Conservation (phyloP, 2,888 invertebrate species). For the Furcula furcula region DNA sequence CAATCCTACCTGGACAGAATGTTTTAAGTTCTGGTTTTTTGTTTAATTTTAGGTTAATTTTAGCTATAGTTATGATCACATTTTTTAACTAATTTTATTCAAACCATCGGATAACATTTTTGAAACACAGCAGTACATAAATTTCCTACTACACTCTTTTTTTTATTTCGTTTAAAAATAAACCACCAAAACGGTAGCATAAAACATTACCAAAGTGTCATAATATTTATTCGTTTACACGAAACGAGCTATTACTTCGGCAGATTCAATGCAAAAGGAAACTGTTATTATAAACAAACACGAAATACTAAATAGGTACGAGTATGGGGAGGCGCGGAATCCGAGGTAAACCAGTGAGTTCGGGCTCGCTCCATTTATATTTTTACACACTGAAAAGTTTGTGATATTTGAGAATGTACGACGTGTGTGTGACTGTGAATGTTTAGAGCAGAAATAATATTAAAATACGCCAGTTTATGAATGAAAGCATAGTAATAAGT, state of each 20-base stretch:
- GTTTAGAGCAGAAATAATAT: conserved; percentile 25
- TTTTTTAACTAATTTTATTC: no score
- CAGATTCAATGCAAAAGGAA: neutral
- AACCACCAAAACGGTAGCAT: no score
- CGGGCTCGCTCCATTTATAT: conserved; percentile 19
- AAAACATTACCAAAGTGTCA: neutral
- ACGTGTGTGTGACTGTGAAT: conserved; percentile 24
- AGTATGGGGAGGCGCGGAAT: conserved; percentile 8
- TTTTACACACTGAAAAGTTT: conserved; percentile 14
- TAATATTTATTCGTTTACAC: neutral
- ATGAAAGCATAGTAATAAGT: conserved; percentile 25
- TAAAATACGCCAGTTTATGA: conserved; percentile 23
- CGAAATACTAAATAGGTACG: neutral
- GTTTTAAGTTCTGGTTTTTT: no score
- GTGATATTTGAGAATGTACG: conserved; percentile 28
- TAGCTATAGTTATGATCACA: no score
- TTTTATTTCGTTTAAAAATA: no score
- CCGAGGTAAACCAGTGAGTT: neutral
- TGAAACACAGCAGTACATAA: no score
- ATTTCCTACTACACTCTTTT: no score
- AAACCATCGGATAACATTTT: no score
- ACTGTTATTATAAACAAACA: neutral
- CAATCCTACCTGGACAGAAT: no score
- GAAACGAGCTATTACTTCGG: neutral
- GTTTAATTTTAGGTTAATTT: no score